phyloP scores from a whole-genome alignment of 2,113 vertebrate genomes.

The Pachyramphus minor region DNA sequence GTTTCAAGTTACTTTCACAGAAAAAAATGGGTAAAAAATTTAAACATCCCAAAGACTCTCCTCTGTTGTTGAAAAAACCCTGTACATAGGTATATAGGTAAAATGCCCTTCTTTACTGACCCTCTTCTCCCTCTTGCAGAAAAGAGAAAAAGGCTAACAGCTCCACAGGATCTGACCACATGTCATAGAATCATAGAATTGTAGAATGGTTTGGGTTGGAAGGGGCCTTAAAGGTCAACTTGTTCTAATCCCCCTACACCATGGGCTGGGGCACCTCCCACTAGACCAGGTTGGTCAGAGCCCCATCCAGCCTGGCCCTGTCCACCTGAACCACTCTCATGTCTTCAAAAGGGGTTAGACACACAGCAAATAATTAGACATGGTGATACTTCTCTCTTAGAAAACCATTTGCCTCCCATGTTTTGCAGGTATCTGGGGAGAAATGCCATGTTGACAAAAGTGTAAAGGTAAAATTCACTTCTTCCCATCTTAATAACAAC shows the following conservation, averaged over 20 bases:
- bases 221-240: not conserved
- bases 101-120: not conserved
- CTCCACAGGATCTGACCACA: not conserved
- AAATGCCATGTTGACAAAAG: not conserved
- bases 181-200: not conserved
- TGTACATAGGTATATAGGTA: not conserved
- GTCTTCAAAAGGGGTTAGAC: not conserved
- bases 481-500: not conserved
- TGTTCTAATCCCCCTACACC: not conserved
- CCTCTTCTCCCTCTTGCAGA: not conserved
- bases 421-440: not conserved
- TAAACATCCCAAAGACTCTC: not conserved
- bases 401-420: not conserved
- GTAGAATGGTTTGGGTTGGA: not conserved
- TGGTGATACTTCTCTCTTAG: not conserved
- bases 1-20: conserved; percentile 7
- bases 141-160: not conserved
- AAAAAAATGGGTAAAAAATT: not conserved
- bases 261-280: not conserved
- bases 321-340: not conserved
- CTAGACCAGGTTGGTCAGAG: not conserved
- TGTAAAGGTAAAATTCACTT: not conserved
- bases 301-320: not conserved
- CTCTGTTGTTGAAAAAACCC: not conserved
- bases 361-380: not conserved